These are phyloP conservation scores for Chloroclysta siterata DNA, from an alignment of 2,888 invertebrate species.

Conservation along the genomic window DNA sequence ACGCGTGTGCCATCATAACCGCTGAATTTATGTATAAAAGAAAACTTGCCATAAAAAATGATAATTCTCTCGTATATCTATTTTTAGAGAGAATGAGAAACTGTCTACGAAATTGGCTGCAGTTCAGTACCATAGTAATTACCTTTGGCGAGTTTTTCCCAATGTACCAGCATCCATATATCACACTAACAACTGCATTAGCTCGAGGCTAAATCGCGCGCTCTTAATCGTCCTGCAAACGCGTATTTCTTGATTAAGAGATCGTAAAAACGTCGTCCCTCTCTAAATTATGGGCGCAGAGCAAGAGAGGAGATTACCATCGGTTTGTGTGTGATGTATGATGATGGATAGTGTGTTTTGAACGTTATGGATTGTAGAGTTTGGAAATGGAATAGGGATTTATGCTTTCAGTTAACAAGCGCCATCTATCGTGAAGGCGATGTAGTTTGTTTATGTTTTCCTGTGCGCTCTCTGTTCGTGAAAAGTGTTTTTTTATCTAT, in stretches of 20 bases:
- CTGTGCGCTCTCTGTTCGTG: neutral
- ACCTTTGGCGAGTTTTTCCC: conserved; percentile 15
- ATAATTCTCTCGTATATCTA: neutral
- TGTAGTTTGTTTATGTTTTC: conserved; percentile 3
- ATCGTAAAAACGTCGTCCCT: conserved; percentile 80
- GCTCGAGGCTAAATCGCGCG: conserved; percentile 68
- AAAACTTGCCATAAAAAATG: neutral
- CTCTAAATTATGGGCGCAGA: conserved; percentile 67
- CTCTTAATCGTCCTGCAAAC: conserved; percentile 74
- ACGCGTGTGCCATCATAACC: too few relatives aligned
- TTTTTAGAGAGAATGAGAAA: neutral
- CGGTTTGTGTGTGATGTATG: conserved; percentile 46
- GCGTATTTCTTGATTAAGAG: conserved; percentile 80
- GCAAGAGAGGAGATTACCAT: conserved; percentile 65
- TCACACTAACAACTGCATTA: conserved; percentile 77
- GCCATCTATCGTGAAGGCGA: conserved; percentile 6
- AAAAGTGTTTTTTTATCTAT: too few relatives aligned
- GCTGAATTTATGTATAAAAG: too few relatives aligned
- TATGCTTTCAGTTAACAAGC: conserved; percentile 2
- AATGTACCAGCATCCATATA: conserved; percentile 44
- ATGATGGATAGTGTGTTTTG: conserved; percentile 29
- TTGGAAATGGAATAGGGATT: conserved; percentile 13
- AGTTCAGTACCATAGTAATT: conserved; percentile 10
- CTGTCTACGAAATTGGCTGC: neutral
- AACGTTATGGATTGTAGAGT: conserved; percentile 15